Evolutionary conservation across 1,140 invertebrate species (phyloP), one percentile per base, ranked within the genome.

Genomic region (Brachionus sp.): DNA sequence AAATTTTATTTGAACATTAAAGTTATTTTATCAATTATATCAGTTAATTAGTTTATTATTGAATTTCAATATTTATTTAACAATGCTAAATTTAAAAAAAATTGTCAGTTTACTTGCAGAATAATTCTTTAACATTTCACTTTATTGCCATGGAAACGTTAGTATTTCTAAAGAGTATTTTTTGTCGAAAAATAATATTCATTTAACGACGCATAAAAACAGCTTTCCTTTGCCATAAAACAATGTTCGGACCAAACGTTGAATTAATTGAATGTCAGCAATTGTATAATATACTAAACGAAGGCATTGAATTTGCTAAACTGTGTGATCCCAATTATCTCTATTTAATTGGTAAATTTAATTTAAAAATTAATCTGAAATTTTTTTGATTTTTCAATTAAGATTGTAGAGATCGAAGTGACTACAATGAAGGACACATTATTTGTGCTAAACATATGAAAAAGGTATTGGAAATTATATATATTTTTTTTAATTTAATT

Each of bases 401-500:
- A 83, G 64, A 70, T 84, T 82, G 64, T 83, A 29, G 73, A 70
- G 33, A 35, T 50, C 33, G 44, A 39, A 77, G 44, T 46, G 87
- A 88, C 66, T 89, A 87, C 83, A 87, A 88, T 85, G 87, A 89
- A 85, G 86, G 87, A 85, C 88, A 89, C 86, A 86, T 89, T 29
- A 84, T 89, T 13, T 88, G 87, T 50, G 86, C 88, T 0, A 89
- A 87, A 83, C 86, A 87, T 77, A 87, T 86, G 23, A 85, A 86
- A 83, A 86, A 85, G 85, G 88, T 88, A 9, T 57, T n/a, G 19
- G 0, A 86, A 68, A 33, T 73, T 33, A 46, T 77, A 7, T 25
- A 12, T 39, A 50, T 23, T 25, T 29, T 50, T 46, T 19, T 4
- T 33, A 37, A 66, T 5, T 64, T 77, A 44, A 46, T 25, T 29